These are phyloP conservation scores for Onychostruthus taczanowskii DNA, from an alignment of 2,113 vertebrate genomes.

Conservation along the genomic window DNA sequence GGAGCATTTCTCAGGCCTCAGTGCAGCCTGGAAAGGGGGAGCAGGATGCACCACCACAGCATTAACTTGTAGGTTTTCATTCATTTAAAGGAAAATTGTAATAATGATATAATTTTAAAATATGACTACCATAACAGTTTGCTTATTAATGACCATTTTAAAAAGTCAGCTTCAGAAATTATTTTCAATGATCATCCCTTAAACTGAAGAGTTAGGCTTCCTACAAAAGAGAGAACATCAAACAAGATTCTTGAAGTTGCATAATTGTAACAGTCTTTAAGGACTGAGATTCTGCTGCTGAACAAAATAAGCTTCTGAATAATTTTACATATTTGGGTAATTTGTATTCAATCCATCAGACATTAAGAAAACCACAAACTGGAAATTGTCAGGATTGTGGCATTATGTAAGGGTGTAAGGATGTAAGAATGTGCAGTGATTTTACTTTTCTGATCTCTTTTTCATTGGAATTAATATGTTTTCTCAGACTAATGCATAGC, in stretches of 20 bases:
- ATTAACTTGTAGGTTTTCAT: neutral
- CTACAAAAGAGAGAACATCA: neutral
- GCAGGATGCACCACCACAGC: fast-evolving
- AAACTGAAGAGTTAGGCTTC: neutral
- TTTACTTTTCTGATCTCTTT: neutral
- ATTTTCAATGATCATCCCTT: neutral
- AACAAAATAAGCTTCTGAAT: neutral
- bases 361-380: neutral
- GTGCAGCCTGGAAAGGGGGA: no score
- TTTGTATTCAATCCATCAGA: neutral
- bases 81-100: neutral
- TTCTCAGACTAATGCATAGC: neutral
- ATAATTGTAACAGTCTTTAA: neutral
- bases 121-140: neutral
- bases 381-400: neutral
- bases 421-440: neutral
- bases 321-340: neutral
- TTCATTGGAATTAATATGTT: neutral
- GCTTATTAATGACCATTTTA: neutral
- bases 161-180: neutral
- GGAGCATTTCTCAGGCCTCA: fast-evolving
- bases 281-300: neutral
- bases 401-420: neutral
- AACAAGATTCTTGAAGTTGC: neutral
- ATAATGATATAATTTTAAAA: neutral